Percentiles rank a stretch among this genome's conserved stretches.
Conservation (phyloP, 2,113 vertebrate genomes). For the Gobiocypris rarus region DNA sequence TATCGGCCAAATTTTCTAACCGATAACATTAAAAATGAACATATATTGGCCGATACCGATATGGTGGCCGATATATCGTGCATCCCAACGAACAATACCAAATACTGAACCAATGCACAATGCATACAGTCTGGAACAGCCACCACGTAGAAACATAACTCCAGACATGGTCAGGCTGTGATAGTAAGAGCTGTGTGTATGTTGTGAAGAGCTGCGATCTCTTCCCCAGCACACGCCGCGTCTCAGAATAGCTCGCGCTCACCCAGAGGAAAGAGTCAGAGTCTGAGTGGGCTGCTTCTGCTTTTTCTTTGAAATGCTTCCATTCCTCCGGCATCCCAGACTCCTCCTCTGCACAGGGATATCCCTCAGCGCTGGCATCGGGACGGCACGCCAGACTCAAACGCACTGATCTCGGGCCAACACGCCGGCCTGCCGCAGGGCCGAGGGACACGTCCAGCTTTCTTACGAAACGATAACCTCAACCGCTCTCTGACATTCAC, state of each 20-base stretch:
- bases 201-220: not conserved
- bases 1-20: no score
- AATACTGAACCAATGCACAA: not conserved
- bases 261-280: conserved; percentile 33
- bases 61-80: no score
- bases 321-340: conserved; percentile 26
- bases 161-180: not conserved
- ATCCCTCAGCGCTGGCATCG: not conserved
- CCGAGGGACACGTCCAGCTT: conserved; percentile 5
- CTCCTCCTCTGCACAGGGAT: conserved; percentile 21
- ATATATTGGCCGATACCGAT: no score
- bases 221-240: no score
- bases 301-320: conserved; percentile 41
- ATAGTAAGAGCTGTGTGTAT: not conserved
- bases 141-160: not conserved
- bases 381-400: conserved; percentile 21
- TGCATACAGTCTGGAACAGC: not conserved
- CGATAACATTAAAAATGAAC: no score
- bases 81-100: not conserved
- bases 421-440: not conserved
- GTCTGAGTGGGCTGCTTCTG: conserved; percentile 27
- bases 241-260: not conserved
- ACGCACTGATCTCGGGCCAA: conserved; percentile 19
- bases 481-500: not conserved
- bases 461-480: not conserved